These are phyloP conservation scores for Echinarachnius parma DNA, from an alignment of 53 echinoderm and acorn worm species.

Conservation along the genomic window DNA sequence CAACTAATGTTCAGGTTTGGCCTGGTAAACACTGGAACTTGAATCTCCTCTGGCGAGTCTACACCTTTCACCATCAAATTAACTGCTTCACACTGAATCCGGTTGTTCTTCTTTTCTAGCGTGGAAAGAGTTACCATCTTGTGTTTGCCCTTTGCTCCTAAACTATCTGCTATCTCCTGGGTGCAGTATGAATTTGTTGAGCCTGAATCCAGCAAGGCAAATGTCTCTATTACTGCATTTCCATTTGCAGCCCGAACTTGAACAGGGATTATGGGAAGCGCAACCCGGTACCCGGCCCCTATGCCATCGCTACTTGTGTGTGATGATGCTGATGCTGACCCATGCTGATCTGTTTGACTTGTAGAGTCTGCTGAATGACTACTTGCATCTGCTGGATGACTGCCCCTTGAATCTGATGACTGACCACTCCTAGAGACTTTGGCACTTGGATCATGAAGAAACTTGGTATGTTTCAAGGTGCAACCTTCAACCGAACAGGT, in stretches of 20 bases:
- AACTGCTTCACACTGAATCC: slow-evolving; percentile 7
- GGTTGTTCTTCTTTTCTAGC: slow-evolving; percentile 12
- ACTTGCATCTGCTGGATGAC: too few species aligned
- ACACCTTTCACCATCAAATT: slow-evolving; percentile 15
- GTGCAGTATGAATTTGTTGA: slow-evolving; percentile 55
- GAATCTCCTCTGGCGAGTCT: background rate
- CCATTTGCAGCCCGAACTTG: slow-evolving; percentile 23
- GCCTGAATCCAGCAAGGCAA: slow-evolving; percentile 54
- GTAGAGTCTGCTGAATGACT: too few species aligned
- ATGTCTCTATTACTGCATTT: slow-evolving; percentile 3
- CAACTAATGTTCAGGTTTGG: slow-evolving; percentile 14
- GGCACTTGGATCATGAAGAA: too few species aligned
- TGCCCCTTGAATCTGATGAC: too few species aligned
- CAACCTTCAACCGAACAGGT: too few species aligned
- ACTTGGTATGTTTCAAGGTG: too few species aligned
- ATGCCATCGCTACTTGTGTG: slow-evolving; percentile 41
- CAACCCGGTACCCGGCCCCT: slow-evolving; percentile 57
- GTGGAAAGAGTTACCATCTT: slow-evolving; percentile 24
- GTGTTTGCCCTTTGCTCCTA: slow-evolving; percentile 2
- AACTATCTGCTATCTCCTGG: background rate
- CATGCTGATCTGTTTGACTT: too few species aligned
- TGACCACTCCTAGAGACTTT: too few species aligned
- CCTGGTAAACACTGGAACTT: slow-evolving; percentile 22
- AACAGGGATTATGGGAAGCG: slow-evolving; percentile 53
- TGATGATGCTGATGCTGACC: too few species aligned